A percentile compares a stretch with the other conserved stretches of the same genome.
phyloP scores from a whole-genome alignment of 2,113 vertebrate species.

The Isichthys henryi region DNA sequence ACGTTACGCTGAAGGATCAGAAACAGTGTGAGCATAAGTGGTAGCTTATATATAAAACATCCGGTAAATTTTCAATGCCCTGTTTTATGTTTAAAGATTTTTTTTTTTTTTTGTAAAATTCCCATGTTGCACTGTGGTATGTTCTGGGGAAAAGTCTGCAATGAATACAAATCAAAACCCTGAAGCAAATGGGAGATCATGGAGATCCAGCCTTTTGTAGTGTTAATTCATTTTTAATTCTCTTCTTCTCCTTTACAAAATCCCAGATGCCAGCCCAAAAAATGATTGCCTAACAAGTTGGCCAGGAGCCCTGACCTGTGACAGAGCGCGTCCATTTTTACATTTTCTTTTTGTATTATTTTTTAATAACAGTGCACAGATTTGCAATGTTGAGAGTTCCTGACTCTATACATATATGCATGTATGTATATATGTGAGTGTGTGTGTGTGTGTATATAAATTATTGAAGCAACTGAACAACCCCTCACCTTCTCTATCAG shows the following conservation, averaged over 20 bases:
- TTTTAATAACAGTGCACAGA: background rate
- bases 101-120: background rate
- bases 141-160: background rate
- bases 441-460: background rate
- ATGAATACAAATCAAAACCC: background rate
- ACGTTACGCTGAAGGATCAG: background rate
- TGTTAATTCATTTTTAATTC: slow-evolving; percentile 19
- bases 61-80: background rate
- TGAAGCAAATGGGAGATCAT: background rate
- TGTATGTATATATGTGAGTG: too few relatives aligned
- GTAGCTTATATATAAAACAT: background rate
- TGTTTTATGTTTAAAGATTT: background rate
- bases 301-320: background rate
- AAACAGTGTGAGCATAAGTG: background rate
- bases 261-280: slow-evolving; percentile 13
- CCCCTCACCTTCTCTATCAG: background rate
- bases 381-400: slow-evolving; percentile 4
- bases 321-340: background rate
- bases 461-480: background rate
- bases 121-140: background rate
- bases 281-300: background rate
- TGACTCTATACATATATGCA: background rate
- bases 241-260: slow-evolving; percentile 1
- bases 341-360: background rate
- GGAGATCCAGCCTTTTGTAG: slow-evolving; percentile 5